phyloP scores from a whole-genome alignment of 1,140 invertebrate genomes.

The Drosophila lini region DNA sequence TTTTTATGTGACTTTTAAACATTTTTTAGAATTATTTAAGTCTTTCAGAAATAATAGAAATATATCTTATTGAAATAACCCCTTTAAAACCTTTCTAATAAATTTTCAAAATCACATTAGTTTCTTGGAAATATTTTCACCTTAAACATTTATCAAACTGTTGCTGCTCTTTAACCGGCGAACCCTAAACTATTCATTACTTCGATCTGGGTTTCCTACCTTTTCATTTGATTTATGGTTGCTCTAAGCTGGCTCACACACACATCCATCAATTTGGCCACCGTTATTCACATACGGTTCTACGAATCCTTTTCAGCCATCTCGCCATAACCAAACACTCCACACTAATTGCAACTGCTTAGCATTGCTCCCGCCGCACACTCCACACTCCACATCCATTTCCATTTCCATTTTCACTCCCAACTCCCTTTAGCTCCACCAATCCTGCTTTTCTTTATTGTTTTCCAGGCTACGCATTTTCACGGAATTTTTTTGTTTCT shows the following conservation, averaged over 20 bases:
- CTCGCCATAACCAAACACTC: conserved; percentile 39
- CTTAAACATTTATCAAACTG: conserved; percentile 26
- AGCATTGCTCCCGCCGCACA: conserved; percentile 23
- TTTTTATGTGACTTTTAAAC: not conserved
- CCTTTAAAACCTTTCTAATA: not conserved
- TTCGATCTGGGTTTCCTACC: conserved; percentile 38
- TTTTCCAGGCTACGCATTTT: conserved; percentile 13
- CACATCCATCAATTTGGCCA: conserved; percentile 63
- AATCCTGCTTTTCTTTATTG: conserved; percentile 14
- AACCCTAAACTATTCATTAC: conserved; percentile 57
- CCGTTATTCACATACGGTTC: conserved; percentile 55
- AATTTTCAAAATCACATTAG: not conserved
- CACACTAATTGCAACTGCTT: conserved; percentile 69
- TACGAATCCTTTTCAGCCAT: conserved; percentile 43
- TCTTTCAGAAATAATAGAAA: not conserved
- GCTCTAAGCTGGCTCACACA: conserved; percentile 1
- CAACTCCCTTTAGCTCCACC: not conserved
- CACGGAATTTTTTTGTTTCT: conserved; percentile 7
- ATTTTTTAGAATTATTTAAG: not conserved
- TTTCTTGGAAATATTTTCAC: not conserved
- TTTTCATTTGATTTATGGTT: conserved; percentile 67
- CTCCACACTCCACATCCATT: conserved; percentile 1
- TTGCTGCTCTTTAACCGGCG: conserved; percentile 13
- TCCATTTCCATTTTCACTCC: conserved; percentile 8
- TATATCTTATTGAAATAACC: not conserved